These are phyloP conservation scores for Oxyruncus cristatus DNA, from an alignment of 2,113 vertebrate species.

Conservation along the genomic window DNA sequence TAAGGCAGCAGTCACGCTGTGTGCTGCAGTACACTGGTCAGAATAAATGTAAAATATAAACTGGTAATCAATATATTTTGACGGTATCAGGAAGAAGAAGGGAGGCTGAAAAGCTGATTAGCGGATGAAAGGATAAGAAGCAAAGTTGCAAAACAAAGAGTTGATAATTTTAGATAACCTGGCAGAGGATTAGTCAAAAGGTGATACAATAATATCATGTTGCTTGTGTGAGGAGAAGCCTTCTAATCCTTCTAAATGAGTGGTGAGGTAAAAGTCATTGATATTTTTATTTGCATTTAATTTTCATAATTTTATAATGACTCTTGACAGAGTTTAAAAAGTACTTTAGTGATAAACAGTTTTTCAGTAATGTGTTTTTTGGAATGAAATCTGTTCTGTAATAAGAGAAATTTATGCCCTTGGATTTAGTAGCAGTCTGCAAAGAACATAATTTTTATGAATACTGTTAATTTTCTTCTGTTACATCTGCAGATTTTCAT, in stretches of 20 bases:
- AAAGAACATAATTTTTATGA: background rate
- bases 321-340: background rate
- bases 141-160: slow-evolving; percentile 33
- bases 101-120: slow-evolving; percentile 37
- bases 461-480: background rate
- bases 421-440: background rate
- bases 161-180: slow-evolving; percentile 46
- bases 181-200: slow-evolving; percentile 32
- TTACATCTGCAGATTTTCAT: background rate
- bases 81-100: background rate
- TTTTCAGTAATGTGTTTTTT: background rate
- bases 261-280: background rate
- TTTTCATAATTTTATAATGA: background rate
- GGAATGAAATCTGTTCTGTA: background rate
- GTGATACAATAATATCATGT: background rate
- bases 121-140: slow-evolving; percentile 27
- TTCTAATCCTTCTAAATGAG: background rate
- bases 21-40: background rate
- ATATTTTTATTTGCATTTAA: background rate
- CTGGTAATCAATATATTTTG: background rate
- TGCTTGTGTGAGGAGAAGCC: background rate
- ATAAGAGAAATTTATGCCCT: background rate
- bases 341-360: background rate
- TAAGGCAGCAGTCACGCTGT: background rate
- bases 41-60: background rate